Conservation (phyloP, 2,888 invertebrate genomes). For the Phragmatobia fuliginosa region DNA sequence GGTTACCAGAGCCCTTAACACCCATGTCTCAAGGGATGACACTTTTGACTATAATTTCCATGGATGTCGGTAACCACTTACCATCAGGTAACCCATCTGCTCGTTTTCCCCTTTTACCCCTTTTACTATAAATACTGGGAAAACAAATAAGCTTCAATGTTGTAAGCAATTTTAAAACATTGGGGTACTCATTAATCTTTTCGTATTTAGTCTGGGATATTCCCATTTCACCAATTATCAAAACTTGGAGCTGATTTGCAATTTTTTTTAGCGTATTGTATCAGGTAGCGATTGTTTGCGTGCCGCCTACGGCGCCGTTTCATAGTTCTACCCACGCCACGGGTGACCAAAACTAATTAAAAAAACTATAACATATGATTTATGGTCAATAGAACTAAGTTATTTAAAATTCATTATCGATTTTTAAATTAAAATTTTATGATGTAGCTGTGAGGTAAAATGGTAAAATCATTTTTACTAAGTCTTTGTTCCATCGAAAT, state of each 20-base stretch:
- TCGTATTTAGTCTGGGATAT: neutral
- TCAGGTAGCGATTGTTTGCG: slow-evolving; percentile 43
- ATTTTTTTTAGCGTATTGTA: slow-evolving; percentile 20
- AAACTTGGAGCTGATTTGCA: neutral
- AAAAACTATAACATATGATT: slow-evolving; percentile 38
- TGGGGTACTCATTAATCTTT: neutral
- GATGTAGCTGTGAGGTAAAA: neutral
- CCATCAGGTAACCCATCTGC: too few relatives aligned
- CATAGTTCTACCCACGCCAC: slow-evolving; percentile 34
- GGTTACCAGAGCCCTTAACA: neutral
- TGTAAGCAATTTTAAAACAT: neutral
- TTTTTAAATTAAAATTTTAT: neutral
- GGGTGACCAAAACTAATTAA: slow-evolving; percentile 48
- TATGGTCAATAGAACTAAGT: slow-evolving; percentile 21
- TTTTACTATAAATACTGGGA: too few relatives aligned
- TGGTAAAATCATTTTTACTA: neutral
- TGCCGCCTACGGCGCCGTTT: slow-evolving; percentile 40
- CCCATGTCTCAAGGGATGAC: too few relatives aligned
- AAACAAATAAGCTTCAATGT: neutral
- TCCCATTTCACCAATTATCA: neutral
- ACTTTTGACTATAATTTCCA: too few relatives aligned
- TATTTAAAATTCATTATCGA: neutral
- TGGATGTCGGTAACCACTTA: too few relatives aligned
- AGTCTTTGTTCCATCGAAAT: neutral
- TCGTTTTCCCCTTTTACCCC: too few relatives aligned